A percentile compares a stretch with the other conserved stretches of the same genome.
Evolutionary conservation across 1,140 invertebrate genomes (phyloP).

Genomic region (Samia ricini): DNA sequence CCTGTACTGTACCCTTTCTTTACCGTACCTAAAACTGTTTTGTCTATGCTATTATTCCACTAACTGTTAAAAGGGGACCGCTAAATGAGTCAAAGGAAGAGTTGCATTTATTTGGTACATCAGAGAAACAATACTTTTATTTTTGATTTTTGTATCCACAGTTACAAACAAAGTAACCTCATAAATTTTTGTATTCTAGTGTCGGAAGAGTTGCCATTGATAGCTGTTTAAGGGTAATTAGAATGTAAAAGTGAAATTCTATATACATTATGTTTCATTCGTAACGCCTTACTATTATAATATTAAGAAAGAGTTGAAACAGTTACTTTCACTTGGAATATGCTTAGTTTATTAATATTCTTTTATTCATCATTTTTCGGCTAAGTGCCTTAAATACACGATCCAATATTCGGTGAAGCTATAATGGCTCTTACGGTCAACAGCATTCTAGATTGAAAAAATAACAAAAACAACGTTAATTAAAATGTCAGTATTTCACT

Average conservation of each 20-base stretch:
- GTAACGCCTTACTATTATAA: conserved; percentile 44
- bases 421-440: too few species aligned
- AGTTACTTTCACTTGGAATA: conserved; percentile 54
- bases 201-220: conserved; percentile 40
- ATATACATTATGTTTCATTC: conserved; percentile 47
- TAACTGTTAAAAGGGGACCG: conserved; percentile 56
- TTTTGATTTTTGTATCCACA: conserved; percentile 36
- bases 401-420: too few species aligned
- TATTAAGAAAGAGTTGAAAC: conserved; percentile 33
- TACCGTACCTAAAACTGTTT: conserved; percentile 52
- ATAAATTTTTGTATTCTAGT: conserved; percentile 52
- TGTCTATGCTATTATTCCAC: conserved; percentile 31
- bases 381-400: too few species aligned
- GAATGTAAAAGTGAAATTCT: conserved; percentile 68
- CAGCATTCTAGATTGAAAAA: too few species aligned
- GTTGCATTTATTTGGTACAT: conserved; percentile 65
- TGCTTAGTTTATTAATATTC: neutral
- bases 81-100: conserved; percentile 50
- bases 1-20: conserved; percentile 44
- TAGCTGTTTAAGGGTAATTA: conserved; percentile 65
- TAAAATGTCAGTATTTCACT: too few species aligned
- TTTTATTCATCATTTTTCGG: too few species aligned
- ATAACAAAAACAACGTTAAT: too few species aligned
- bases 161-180: conserved; percentile 43
- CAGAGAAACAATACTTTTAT: conserved; percentile 30